Conservation (phyloP, 2,888 invertebrate genomes). For the Bombylius major region DNA sequence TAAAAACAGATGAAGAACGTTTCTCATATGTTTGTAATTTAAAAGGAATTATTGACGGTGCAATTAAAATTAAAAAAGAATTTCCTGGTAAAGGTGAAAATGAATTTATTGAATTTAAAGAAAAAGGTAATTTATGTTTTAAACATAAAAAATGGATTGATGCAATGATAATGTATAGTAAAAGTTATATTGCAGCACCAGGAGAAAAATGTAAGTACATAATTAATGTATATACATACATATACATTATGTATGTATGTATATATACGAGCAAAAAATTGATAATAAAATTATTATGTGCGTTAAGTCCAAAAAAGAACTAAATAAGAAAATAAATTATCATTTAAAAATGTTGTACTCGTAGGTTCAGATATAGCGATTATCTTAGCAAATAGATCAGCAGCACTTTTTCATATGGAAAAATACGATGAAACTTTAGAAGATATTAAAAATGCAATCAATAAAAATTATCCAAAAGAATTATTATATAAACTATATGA, state of each 20-base stretch:
- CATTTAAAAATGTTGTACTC: not conserved
- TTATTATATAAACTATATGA: conserved; percentile 64
- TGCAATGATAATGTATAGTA: conserved; percentile 57
- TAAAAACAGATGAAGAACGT: conserved; percentile 51
- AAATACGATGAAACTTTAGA: conserved; percentile 52
- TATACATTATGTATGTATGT: no score
- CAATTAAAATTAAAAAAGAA: conserved; percentile 39
- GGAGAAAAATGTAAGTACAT: conserved; percentile 49
- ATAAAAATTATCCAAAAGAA: conserved; percentile 53
- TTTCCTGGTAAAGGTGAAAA: conserved; percentile 42
- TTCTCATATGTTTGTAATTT: conserved; percentile 46
- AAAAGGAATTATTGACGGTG: conserved; percentile 37
- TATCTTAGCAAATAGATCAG: conserved; percentile 68
- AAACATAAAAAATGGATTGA: conserved; percentile 54
- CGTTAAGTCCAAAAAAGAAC: no score
- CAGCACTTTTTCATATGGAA: conserved; percentile 59
- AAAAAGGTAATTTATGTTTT: conserved; percentile 60
- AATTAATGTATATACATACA: not conserved
- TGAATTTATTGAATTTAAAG: conserved; percentile 51
- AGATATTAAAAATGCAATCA: conserved; percentile 56
- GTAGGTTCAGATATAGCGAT: conserved; percentile 37
- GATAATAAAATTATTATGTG: no score
- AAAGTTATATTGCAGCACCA: conserved; percentile 54
- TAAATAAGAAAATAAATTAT: no score
- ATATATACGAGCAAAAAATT: no score